phyloP scores from a whole-genome alignment of 2,888 invertebrate genomes.

The Apamea monoglypha region DNA sequence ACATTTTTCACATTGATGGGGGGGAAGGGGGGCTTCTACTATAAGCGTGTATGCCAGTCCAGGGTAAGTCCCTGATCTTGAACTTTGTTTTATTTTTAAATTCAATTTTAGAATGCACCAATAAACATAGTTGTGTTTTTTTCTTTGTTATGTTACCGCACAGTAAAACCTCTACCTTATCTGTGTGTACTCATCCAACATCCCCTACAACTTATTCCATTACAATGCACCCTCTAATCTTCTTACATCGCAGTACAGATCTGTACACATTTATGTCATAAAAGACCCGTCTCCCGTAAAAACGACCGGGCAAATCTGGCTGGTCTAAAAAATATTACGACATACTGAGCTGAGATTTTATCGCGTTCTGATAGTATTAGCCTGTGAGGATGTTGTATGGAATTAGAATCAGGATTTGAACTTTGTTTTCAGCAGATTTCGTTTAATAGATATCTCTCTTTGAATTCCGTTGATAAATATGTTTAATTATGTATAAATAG shows the following conservation, averaged over 20 bases:
- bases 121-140: background rate
- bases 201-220: background rate
- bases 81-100: background rate
- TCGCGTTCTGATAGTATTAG: constrained; percentile 58
- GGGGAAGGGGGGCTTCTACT: background rate
- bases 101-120: background rate
- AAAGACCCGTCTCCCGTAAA: constrained; percentile 71
- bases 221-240: constrained; percentile 23
- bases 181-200: background rate
- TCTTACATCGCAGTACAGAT: constrained; percentile 55
- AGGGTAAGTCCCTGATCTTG: background rate
- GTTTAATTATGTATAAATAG: background rate
- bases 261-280: constrained; percentile 71
- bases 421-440: background rate
- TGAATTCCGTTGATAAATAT: background rate
- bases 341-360: constrained; percentile 72
- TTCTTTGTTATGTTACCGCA: background rate
- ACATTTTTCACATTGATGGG: too few species aligned
- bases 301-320: constrained; percentile 66
- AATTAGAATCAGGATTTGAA: constrained; percentile 29
- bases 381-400: constrained; percentile 4
- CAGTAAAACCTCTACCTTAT: background rate
- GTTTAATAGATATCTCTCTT: background rate
- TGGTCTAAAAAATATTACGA: constrained; percentile 68
- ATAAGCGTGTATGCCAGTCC: background rate